A percentile compares a stretch with the other conserved stretches of the same genome.
Conservation (phyloP, 2,888 invertebrate species). For the Drosophila kanekoi region DNA sequence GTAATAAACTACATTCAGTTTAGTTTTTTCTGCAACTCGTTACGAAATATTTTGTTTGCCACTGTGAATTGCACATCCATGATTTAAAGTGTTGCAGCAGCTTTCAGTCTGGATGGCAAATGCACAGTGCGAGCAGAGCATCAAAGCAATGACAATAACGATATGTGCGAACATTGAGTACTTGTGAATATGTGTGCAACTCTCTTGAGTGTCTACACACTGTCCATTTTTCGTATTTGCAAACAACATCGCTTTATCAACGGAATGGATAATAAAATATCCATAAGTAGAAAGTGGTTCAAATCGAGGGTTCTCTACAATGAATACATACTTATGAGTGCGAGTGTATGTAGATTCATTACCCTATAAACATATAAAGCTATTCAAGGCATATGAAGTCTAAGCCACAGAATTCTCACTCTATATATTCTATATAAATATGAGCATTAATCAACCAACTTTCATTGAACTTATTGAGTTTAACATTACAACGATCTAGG, state of each 20-base stretch:
- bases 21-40: neutral
- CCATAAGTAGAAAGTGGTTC: slow-evolving; percentile 6
- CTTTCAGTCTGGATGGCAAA: neutral
- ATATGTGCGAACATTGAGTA: neutral
- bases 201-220: slow-evolving; percentile 7
- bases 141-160: neutral
- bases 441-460: no score
- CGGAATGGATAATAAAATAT: slow-evolving; percentile 8
- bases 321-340: neutral
- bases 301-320: slow-evolving; percentile 10
- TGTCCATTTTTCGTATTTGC: slow-evolving; percentile 14
- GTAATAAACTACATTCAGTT: neutral
- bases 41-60: no score
- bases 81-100: no score
- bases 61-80: no score
- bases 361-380: no score
- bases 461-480: no score
- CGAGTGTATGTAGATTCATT: no score
- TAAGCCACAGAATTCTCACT: no score
- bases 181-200: neutral
- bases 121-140: slow-evolving; percentile 5
- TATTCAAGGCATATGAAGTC: no score
- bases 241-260: slow-evolving; percentile 1
- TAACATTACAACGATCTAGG: no score
- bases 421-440: no score